phyloP scores from a whole-genome alignment of 2,797 vertebrate genomes.

The Acropternis orthonyx region DNA sequence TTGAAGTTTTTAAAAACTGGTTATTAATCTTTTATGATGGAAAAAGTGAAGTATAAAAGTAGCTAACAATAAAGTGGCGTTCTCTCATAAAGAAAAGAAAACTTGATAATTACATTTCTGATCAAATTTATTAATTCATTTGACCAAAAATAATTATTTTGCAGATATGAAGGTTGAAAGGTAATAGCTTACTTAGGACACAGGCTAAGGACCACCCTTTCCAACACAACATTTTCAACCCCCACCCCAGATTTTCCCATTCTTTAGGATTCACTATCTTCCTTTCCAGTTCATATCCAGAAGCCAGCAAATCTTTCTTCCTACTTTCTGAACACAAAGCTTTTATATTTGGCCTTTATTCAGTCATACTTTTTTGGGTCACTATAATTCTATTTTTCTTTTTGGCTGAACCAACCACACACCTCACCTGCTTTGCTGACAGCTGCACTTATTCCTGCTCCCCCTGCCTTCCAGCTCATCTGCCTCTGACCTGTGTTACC shows the following conservation, averaged over 20 bases:
- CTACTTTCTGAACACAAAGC: not conserved
- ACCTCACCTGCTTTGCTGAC: not conserved
- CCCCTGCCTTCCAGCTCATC: not conserved
- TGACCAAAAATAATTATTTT: not conserved
- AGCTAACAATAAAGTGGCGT: not conserved
- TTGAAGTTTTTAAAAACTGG: not conserved
- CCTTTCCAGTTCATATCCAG: not conserved
- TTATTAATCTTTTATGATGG: not conserved
- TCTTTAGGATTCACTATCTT: not conserved
- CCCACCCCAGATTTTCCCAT: not conserved
- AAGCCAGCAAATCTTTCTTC: not conserved
- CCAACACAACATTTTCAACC: rapidly evolving
- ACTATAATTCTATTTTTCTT: not conserved
- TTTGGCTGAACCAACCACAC: not conserved
- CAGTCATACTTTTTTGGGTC: not conserved
- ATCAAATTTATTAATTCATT: not conserved
- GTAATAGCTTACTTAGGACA: not conserved
- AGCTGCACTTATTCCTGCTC: not conserved
- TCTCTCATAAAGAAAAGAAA: not conserved
- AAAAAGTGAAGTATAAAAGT: not conserved
- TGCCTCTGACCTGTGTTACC: not conserved
- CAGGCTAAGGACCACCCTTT: not conserved
- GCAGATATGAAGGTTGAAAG: not conserved
- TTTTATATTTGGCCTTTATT: not conserved
- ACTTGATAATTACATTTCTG: rapidly evolving